phyloP scores from a whole-genome alignment of 2,888 invertebrate genomes.

The Cyclophora albipunctata region DNA sequence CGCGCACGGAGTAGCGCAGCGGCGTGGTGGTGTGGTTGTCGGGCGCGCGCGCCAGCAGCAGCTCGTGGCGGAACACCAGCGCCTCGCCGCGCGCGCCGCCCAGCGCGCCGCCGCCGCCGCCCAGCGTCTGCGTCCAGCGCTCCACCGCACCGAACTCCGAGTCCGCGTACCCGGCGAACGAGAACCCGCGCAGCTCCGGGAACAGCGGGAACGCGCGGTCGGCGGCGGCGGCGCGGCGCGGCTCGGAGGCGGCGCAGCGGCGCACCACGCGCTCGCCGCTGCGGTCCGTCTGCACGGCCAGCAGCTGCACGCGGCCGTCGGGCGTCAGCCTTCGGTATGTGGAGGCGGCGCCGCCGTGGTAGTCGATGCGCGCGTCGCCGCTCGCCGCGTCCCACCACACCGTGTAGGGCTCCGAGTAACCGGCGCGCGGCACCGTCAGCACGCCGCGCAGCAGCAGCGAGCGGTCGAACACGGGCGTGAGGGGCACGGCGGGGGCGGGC shows the following conservation, averaged over 20 bases:
- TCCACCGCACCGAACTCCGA: conserved; percentile 28
- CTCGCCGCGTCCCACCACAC: conserved; percentile 49
- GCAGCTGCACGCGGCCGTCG: conserved; percentile 34
- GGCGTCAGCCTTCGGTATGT: conserved; percentile 32
- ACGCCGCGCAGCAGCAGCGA: conserved; percentile 37
- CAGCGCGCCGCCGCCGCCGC: conserved; percentile 34
- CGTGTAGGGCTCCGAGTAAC: conserved; percentile 48
- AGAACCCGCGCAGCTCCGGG: conserved; percentile 42
- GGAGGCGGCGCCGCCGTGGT: conserved; percentile 45
- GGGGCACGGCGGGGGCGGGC: conserved; percentile 17
- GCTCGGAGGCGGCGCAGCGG: conserved; percentile 33
- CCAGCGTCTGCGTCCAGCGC: conserved; percentile 36
- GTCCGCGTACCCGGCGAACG: conserved; percentile 38
- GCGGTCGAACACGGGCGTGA: conserved; percentile 35
- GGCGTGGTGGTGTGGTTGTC: conserved; percentile 35
- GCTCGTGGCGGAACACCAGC: conserved; percentile 47
- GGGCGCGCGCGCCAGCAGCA: conserved; percentile 35
- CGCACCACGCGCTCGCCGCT: conserved; percentile 30
- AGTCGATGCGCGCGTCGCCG: conserved; percentile 45
- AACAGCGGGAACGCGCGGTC: conserved; percentile 43
- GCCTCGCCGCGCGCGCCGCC: conserved; percentile 48
- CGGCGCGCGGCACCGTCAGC: conserved; percentile 45
- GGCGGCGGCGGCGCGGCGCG: conserved; percentile 19
- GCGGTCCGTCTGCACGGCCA: conserved; percentile 46
- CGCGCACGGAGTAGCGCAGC: conserved; percentile 43